These are phyloP conservation scores for Callospermophilus lateralis DNA, from an alignment of 2,113 vertebrate species.

Conservation along the genomic window DNA sequence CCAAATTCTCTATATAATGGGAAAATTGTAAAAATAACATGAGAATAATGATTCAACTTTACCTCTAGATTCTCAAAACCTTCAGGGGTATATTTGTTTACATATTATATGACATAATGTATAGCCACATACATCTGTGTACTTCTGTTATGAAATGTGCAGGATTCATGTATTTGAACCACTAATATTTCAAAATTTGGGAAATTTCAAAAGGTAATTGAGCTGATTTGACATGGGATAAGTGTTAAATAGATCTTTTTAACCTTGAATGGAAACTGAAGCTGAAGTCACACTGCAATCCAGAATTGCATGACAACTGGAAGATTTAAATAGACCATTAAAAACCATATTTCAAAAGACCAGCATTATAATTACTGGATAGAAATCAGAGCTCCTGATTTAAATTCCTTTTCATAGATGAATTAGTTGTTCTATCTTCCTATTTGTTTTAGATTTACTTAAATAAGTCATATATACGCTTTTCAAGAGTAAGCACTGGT, in stretches of 20 bases:
- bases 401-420: neutral
- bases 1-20: neutral
- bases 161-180: conserved; percentile 28
- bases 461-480: neutral
- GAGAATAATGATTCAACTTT: neutral
- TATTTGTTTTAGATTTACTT: conserved; percentile 49
- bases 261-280: neutral
- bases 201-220: conserved; percentile 20
- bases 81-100: conserved; percentile 15
- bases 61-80: conserved; percentile 9
- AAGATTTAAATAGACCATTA: conserved; percentile 63
- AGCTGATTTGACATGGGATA: neutral
- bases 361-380: neutral
- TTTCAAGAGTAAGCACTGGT: conserved; percentile 45
- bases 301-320: neutral
- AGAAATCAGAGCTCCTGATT: conserved; percentile 45
- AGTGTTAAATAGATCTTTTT: conserved; percentile 37
- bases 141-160: neutral
- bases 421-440: neutral
- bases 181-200: conserved; percentile 19
- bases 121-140: neutral
- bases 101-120: neutral
- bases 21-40: conserved; percentile 11
- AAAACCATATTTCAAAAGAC: conserved; percentile 48
- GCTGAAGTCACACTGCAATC: neutral